A percentile compares a stretch with the other conserved stretches of the same genome.
Conservation (phyloP, 2,888 invertebrate species). For the Caenorhabditis angaria region DNA sequence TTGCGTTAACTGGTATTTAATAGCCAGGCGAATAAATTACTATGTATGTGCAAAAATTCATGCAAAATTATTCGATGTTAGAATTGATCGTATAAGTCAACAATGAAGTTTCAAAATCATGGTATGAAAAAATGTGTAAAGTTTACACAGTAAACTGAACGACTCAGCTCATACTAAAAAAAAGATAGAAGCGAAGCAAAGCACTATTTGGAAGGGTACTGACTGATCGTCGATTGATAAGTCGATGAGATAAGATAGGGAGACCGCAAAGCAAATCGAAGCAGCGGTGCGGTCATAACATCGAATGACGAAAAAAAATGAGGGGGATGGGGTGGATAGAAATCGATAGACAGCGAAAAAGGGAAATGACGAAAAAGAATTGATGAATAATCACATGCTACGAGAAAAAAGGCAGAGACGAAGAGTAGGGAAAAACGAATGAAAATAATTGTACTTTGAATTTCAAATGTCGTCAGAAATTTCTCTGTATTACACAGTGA, state of each 20-base stretch:
- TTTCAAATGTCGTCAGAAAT: too few species aligned
- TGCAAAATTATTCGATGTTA: too few species aligned
- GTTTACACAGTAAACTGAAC: too few species aligned
- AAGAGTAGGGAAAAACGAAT: background rate
- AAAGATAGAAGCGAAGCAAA: background rate
- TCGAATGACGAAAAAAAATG: background rate
- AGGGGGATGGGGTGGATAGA: background rate
- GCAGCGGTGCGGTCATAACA: conserved; percentile 1
- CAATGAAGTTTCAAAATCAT: too few species aligned
- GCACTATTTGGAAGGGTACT: background rate
- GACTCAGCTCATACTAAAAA: background rate
- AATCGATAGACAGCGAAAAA: background rate
- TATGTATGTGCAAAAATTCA: too few species aligned
- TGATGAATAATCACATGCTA: background rate
- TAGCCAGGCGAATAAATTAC: too few species aligned
- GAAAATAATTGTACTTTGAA: too few species aligned
- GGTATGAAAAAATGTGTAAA: too few species aligned
- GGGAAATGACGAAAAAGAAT: background rate
- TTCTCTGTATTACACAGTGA: too few species aligned
- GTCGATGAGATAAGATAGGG: background rate
- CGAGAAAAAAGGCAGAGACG: background rate
- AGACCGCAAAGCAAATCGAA: background rate
- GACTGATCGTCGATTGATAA: background rate
- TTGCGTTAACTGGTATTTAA: too few species aligned
- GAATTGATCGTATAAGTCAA: too few species aligned